Evolutionary conservation across 1,140 invertebrate species (phyloP).

Genomic region (Acromyrmex heyeri): DNA sequence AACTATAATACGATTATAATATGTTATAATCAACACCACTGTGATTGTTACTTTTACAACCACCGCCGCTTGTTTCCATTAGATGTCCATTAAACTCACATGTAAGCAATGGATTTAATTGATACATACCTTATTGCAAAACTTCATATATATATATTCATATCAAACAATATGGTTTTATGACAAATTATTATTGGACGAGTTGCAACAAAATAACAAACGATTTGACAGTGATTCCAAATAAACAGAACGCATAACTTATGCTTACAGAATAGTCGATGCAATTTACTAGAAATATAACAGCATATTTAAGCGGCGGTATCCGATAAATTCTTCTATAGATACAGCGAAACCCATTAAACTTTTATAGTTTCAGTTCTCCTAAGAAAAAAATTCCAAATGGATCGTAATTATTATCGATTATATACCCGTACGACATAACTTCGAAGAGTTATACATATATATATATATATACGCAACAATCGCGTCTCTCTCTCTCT

Average conservation of each 20-base stretch:
- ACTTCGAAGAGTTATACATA: not conserved
- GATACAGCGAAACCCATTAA: conserved; percentile 4
- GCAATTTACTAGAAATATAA: conserved; percentile 21
- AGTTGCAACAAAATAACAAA: too few relatives aligned
- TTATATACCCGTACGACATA: not conserved
- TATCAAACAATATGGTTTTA: too few relatives aligned
- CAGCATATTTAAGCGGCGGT: conserved; percentile 18
- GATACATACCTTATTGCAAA: too few relatives aligned
- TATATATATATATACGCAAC: not conserved
- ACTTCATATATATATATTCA: too few relatives aligned
- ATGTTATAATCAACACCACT: too few relatives aligned
- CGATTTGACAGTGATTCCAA: too few relatives aligned
- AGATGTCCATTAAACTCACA: too few relatives aligned
- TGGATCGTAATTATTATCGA: conserved; percentile 54
- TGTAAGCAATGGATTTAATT: too few relatives aligned
- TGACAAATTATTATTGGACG: too few relatives aligned
- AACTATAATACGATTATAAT: too few relatives aligned
- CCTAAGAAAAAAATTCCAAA: conserved; percentile 17
- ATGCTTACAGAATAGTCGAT: conserved; percentile 11
- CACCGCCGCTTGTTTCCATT: too few relatives aligned
- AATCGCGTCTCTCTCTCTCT: not conserved
- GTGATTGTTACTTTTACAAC: too few relatives aligned
- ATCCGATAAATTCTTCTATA: conserved; percentile 49
- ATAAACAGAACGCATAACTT: not conserved
- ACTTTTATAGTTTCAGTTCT: not conserved